Evolutionary conservation across 2,797 vertebrate genomes (phyloP), one percentile per base, ranked within the genome.

Genomic region (Numenius phaeopus): DNA sequence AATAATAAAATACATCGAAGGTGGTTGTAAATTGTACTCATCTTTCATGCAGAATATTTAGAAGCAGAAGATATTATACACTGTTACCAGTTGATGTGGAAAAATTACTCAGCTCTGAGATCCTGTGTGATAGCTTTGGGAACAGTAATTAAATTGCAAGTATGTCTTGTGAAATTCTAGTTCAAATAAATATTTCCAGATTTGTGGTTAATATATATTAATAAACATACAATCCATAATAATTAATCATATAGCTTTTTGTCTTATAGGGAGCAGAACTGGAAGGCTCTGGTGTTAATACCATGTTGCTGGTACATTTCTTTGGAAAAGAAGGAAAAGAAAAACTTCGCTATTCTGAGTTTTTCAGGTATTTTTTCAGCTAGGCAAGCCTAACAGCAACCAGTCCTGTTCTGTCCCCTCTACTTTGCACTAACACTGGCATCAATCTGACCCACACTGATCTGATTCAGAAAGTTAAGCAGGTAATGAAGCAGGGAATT

Each of bases 221-320:
- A 58, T 77, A 70, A 84, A 78, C 14, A 37, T 44, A 27, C 7
- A 73, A 23, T 62, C 47, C 50, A 20, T 47, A 71, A 82, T 85
- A 72, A 85, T 89, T 42, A 82, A 40, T 69, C 32, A 34, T 64
- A 10, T 5, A 4, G 2, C 6, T 50, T 81, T 87, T 86, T 92
- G 23, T 83, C 97, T 96, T 94, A 30, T 96, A 99, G 99, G 98
- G 82, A 40, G 34, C 97, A 87, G 90, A 89, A 57, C 93, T 97
- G 29, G 98, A 99, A 85, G 97, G 96, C 94, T 86, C 79, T 49
- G 98, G 80, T 58, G 98, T 99, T 90, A 98, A 98, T 97, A 99
- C 99, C 3, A 98, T 99, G 11, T 98, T 99, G 92, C 99, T 99
- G 98, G 98, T 99, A 29, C 98, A 98, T 97, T 99, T 99, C 98